Evolutionary conservation across 2,888 invertebrate genomes (phyloP).

Genomic region (Tipula lateralis): DNA sequence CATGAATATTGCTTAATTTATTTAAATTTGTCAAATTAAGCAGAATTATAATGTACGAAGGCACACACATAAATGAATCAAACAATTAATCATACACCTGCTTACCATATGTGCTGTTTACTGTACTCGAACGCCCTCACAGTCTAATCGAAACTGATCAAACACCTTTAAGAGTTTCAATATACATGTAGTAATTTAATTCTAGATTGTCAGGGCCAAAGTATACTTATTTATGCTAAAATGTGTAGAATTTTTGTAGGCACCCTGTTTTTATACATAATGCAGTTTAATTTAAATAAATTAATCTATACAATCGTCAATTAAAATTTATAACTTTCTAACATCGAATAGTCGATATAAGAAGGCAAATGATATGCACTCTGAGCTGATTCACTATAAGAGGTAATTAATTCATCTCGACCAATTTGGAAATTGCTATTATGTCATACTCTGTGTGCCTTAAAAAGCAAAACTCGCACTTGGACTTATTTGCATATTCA

Average conservation of each 20-base stretch:
- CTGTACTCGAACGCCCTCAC: background rate
- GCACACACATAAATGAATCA: background rate
- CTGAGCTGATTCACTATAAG: background rate
- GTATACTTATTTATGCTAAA: background rate
- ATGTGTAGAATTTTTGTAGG: background rate
- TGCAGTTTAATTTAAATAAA: background rate
- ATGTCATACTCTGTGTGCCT: background rate
- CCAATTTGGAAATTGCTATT: background rate
- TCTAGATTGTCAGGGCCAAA: background rate
- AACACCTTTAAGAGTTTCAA: background rate
- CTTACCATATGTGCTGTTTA: background rate
- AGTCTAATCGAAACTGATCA: background rate
- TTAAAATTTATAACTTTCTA: background rate
- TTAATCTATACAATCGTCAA: background rate
- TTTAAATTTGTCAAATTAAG: background rate
- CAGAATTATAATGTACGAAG: background rate
- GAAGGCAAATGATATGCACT: background rate
- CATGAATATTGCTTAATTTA: background rate
- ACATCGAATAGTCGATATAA: background rate
- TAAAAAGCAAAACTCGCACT: background rate
- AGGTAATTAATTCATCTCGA: background rate
- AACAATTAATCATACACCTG: background rate
- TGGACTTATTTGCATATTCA: background rate
- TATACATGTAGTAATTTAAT: background rate
- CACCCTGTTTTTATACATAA: background rate